A percentile compares a stretch with the other conserved stretches of the same genome.
phyloP scores from a whole-genome alignment of 2,888 invertebrate species.

The Drosophila percnosoma region DNA sequence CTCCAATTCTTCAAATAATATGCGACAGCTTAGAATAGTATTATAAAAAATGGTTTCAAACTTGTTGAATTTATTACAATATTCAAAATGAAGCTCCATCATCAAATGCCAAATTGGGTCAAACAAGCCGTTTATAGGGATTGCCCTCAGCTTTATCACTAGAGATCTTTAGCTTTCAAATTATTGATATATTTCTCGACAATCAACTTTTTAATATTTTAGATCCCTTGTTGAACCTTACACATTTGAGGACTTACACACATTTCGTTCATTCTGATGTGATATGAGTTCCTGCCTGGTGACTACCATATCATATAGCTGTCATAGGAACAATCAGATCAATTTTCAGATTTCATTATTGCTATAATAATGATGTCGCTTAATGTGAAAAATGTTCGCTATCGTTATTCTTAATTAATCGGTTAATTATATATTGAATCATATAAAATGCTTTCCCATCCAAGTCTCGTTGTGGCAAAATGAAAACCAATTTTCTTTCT shows the following conservation, averaged over 20 bases:
- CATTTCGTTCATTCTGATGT: background rate
- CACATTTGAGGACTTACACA: background rate
- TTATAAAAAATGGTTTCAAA: background rate
- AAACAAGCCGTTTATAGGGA: background rate
- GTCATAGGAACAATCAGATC: background rate
- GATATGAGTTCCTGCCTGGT: background rate
- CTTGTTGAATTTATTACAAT: background rate
- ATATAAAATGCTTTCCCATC: background rate
- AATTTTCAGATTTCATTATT: background rate
- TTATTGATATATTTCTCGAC: background rate
- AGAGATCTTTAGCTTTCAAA: background rate
- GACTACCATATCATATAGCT: background rate
- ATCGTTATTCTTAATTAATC: background rate
- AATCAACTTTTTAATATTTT: background rate
- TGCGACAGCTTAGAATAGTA: background rate
- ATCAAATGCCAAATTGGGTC: background rate
- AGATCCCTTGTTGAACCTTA: background rate
- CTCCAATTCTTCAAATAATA: background rate
- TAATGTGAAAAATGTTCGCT: background rate
- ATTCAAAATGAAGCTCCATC: background rate
- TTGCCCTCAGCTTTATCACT: background rate
- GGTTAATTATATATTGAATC: constrained; percentile 1
- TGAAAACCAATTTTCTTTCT: constrained; percentile 6
- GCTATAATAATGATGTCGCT: background rate
- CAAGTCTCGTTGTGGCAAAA: background rate